Percentiles rank a stretch among this genome's conserved stretches.
phyloP scores from a whole-genome alignment of 2,888 invertebrate genomes.

The Tipula vernalis region DNA sequence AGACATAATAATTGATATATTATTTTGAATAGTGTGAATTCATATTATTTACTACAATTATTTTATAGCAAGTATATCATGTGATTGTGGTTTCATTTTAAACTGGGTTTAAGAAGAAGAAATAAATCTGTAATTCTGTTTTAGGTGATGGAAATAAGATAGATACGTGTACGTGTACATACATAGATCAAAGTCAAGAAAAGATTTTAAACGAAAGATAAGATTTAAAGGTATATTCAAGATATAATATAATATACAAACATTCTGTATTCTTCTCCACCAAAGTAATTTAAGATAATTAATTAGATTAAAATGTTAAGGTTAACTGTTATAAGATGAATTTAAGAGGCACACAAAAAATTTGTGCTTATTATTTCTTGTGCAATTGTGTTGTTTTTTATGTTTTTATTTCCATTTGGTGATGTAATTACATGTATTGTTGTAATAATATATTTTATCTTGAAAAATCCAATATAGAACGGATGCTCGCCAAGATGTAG shows the following conservation, averaged over 20 bases:
- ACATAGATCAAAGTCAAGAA: neutral
- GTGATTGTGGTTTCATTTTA: neutral
- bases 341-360: neutral
- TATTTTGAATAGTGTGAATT: neutral
- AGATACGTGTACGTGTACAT: neutral
- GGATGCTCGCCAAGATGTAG: neutral
- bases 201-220: neutral
- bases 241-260: no score
- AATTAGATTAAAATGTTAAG: neutral
- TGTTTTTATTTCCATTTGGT: neutral
- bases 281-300: neutral
- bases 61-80: neutral
- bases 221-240: neutral
- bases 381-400: neutral
- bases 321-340: neutral
- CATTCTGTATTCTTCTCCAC: neutral
- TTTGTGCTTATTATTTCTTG: neutral
- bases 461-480: neutral
- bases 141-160: neutral
- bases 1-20: neutral
- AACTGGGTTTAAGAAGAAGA: neutral
- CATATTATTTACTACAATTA: neutral
- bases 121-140: neutral
- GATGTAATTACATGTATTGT: neutral
- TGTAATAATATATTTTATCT: neutral